A percentile compares a stretch with the other conserved stretches of the same genome.
Evolutionary conservation across 2,888 invertebrate species (phyloP).

Genomic region (Drosophila phalerata): DNA sequence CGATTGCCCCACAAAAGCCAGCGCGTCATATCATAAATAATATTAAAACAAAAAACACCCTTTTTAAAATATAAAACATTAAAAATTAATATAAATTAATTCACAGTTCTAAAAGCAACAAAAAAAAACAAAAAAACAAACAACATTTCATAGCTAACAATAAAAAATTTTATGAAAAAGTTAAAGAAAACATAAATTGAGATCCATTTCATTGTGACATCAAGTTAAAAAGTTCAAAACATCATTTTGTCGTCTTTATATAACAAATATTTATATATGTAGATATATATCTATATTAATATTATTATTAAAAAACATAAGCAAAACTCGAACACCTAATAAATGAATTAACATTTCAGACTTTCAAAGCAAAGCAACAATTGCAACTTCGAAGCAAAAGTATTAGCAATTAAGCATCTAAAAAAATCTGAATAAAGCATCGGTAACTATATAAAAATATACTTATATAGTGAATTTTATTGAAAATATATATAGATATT

Average conservation of each 20-base stretch:
- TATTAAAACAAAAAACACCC: slow-evolving; percentile 25
- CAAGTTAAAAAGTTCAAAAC: slow-evolving; percentile 67
- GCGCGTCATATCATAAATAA: slow-evolving; percentile 67
- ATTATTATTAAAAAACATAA: slow-evolving; percentile 29
- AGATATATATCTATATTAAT: slow-evolving; percentile 25
- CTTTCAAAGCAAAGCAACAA: slow-evolving; percentile 62
- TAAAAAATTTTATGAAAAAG: slow-evolving; percentile 33
- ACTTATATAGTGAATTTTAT: slow-evolving; percentile 51
- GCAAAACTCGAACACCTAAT: slow-evolving; percentile 40
- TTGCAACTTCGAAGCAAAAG: slow-evolving; percentile 39
- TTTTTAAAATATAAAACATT: slow-evolving; percentile 45
- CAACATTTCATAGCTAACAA: slow-evolving; percentile 60
- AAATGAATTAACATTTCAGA: slow-evolving; percentile 66
- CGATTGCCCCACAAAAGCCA: slow-evolving; percentile 29
- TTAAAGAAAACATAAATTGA: slow-evolving; percentile 36
- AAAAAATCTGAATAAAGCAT: slow-evolving; percentile 30
- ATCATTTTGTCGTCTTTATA: slow-evolving; percentile 74
- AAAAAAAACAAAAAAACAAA: slow-evolving; percentile 8
- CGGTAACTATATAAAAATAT: slow-evolving; percentile 31
- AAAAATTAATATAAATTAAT: slow-evolving; percentile 36
- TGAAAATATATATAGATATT: slow-evolving; percentile 40
- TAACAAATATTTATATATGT: slow-evolving; percentile 37
- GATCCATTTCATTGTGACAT: slow-evolving; percentile 55
- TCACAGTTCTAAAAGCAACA: slow-evolving; percentile 35
- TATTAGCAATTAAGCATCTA: slow-evolving; percentile 47